Base-by-base conservation (phyloP, 2,888 invertebrate genomes). In the Athalia cordata region DNA sequence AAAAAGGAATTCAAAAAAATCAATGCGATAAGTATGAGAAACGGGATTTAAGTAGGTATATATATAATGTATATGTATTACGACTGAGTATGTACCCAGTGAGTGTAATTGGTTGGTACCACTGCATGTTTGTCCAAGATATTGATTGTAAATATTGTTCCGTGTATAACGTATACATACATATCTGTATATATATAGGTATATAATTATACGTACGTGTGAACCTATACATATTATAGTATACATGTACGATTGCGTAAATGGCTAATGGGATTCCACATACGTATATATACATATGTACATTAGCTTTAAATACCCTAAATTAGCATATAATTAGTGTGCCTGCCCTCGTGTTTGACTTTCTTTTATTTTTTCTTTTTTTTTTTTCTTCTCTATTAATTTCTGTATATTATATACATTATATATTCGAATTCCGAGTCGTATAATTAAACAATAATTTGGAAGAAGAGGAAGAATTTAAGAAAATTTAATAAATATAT, bases 121-220 rank as follows among this genome's bases (percentile, higher is more conserved):
- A 29, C 29, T 29, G 29, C 29, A n/a, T 57, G 59, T 70, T 70
- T 70, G 70, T 70, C 47, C 4, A 70, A 70, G 70, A 70, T 70
- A 70, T 70, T 70, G 70, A 70, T 70, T 70, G 70, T 70, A 59
- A 70, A 70, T 70, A 70, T 70, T 70, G 70, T 57, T 59, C 7
- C 6, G 9, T 7, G 57, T n/a, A 57, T 59, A 61, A 61, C n/a
- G 13, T 64, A 64, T 29, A 29, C 29, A 29, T 29, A 29, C 29
- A 29, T 29, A 29, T 29, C 29, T 29, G 29, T 29, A 29, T 2
- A 29, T 29, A 29, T 29, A n/a, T n/a, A n/a, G n/a, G n/a, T n/a
- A n/a, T n/a, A 29, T 29, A 29, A 29, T 29, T 29, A 29, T 2
- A 29, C 29, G 29, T 29, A 29, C 29, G 29, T 29, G 29, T 29